Evolutionary conservation across 2,113 vertebrate species (phyloP).

Genomic region (Plecturocebus donacophilus): DNA sequence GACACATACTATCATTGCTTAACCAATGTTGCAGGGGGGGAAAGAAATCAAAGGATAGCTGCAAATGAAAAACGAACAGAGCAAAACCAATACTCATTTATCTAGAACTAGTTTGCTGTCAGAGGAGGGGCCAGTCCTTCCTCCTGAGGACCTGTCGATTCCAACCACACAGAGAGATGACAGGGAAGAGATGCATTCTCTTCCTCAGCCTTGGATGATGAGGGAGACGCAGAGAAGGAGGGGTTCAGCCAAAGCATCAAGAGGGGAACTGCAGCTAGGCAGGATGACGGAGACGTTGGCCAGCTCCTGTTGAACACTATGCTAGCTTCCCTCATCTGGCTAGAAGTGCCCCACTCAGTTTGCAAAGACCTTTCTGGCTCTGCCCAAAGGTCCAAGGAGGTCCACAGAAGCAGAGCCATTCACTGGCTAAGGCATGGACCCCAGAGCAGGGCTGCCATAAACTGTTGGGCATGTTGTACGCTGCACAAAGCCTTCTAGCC

Average conservation of each 20-base stretch:
- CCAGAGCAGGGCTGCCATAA: not conserved
- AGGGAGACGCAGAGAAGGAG: not conserved
- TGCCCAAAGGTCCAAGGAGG: not conserved
- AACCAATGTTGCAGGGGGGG: constrained; percentile 62
- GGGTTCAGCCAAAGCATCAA: not conserved
- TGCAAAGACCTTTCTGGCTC: not conserved
- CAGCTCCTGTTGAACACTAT: accelerated
- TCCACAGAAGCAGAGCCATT: not conserved
- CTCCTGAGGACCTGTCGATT: constrained; percentile 74
- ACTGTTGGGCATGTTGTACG: not conserved
- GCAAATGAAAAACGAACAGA: constrained; percentile 85
- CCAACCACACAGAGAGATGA: constrained; percentile 74
- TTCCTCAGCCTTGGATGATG: constrained; percentile 31
- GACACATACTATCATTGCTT: constrained; percentile 54
- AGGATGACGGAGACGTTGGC: not conserved
- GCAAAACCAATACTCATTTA: constrained; percentile 82
- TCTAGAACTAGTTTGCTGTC: constrained; percentile 81
- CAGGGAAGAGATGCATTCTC: constrained; percentile 66
- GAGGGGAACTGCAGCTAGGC: not conserved
- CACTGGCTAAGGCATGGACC: not conserved
- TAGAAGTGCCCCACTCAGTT: not conserved
- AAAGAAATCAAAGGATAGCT: constrained; percentile 68
- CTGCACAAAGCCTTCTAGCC: not conserved
- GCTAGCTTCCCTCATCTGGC: not conserved
- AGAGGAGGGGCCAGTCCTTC: constrained; percentile 71